Evolutionary conservation across 2,888 invertebrate genomes (phyloP).

Genomic region (Coelogynopora nodosa): DNA sequence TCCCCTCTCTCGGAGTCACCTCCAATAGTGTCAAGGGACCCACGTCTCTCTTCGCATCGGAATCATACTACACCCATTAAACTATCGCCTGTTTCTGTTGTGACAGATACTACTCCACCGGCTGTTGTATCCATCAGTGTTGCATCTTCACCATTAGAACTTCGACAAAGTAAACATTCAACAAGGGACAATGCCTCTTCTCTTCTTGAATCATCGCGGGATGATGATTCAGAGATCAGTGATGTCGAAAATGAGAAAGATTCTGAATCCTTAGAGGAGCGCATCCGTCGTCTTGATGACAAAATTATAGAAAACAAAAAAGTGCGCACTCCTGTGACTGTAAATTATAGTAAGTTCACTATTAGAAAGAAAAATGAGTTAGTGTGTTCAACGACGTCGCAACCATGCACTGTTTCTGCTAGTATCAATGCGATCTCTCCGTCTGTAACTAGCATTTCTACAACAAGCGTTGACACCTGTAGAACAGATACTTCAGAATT

Average conservation of each 20-base stretch:
- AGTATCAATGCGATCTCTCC: background rate
- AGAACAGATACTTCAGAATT: slow-evolving; percentile 39
- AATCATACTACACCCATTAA: slow-evolving; percentile 9
- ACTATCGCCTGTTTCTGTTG: background rate
- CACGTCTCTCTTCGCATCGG: slow-evolving; percentile 5
- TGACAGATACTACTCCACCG: background rate
- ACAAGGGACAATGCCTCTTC: background rate
- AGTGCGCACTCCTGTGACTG: slow-evolving; percentile 32
- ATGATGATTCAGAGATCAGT: slow-evolving; percentile 31
- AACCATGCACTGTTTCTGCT: slow-evolving; percentile 8
- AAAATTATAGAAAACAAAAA: slow-evolving; percentile 68
- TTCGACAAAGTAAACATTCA: background rate
- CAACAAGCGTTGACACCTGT: background rate
- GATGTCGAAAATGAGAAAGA: slow-evolving; percentile 29
- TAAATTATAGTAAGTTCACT: slow-evolving; percentile 42
- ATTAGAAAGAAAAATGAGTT: slow-evolving; percentile 17
- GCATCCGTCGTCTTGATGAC: slow-evolving; percentile 84
- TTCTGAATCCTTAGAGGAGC: slow-evolving; percentile 74
- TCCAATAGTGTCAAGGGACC: background rate
- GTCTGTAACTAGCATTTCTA: background rate
- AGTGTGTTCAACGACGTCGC: background rate
- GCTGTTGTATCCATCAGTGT: background rate
- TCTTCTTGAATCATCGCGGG: slow-evolving; percentile 9
- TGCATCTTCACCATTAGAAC: background rate
- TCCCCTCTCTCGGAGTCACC: background rate